Conservation (phyloP, 1,140 invertebrate species). For the Anastrepha obliqua region DNA sequence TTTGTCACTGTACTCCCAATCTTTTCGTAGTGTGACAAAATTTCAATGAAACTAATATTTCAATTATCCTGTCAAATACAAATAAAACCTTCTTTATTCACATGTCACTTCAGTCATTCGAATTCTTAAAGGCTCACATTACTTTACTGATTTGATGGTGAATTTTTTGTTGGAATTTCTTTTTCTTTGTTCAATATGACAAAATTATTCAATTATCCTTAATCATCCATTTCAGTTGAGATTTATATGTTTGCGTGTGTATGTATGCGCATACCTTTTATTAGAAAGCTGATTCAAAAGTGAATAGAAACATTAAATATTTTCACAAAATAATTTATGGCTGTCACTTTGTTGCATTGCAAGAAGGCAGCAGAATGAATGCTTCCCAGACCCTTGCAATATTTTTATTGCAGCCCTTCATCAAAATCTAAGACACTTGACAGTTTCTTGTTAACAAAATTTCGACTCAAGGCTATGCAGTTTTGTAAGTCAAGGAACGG, state of each 20-base stretch:
- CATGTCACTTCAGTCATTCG: neutral
- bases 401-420: neutral
- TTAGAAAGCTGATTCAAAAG: neutral
- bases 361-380: neutral
- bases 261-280: neutral
- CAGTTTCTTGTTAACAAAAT: neutral
- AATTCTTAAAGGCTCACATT: neutral
- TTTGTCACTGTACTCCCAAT: neutral
- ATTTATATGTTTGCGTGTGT: too few species aligned
- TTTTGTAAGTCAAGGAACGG: too few species aligned
- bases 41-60: slow-evolving; percentile 44
- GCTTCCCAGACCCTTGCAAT: neutral
- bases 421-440: slow-evolving; percentile 2
- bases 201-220: neutral
- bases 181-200: neutral
- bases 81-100: slow-evolving; percentile 2
- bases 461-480: neutral
- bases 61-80: slow-evolving; percentile 45
- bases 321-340: slow-evolving; percentile 1
- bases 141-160: neutral
- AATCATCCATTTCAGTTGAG: neutral
- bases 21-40: neutral
- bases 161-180: neutral
- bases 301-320: neutral
- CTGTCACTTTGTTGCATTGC: neutral